A percentile compares a stretch with the other conserved stretches of the same genome.
Conservation (phyloP, 2,797 vertebrate genomes). For the Muraenolepis orangiensis region DNA sequence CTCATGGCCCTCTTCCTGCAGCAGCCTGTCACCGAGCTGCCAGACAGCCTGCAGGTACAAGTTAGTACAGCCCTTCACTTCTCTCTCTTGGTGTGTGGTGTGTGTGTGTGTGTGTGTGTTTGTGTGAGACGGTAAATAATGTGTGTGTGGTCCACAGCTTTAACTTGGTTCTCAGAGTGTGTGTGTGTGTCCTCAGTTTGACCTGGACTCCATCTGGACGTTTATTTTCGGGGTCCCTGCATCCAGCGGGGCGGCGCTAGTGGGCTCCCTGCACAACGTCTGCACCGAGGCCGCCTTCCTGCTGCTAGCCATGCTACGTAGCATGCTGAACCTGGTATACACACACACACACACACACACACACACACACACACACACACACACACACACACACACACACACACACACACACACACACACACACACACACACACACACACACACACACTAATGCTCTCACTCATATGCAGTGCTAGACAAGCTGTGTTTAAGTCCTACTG, state of each 20-base stretch:
- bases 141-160: background rate
- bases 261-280: constrained; percentile 88
- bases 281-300: constrained; percentile 94
- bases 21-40: constrained; percentile 94
- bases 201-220: constrained; percentile 97
- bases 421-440: no score
- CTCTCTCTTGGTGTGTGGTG: background rate
- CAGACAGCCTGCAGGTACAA: constrained; percentile 98
- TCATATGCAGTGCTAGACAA: background rate
- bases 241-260: constrained; percentile 84
- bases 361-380: background rate
- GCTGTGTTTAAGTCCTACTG: background rate
- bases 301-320: constrained; percentile 93
- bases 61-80: constrained; percentile 67
- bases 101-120: background rate
- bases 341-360: background rate
- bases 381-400: no score
- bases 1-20: constrained; percentile 98
- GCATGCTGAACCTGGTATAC: constrained; percentile 93
- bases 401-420: no score
- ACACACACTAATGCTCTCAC: background rate
- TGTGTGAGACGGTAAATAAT: background rate
- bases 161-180: constrained; percentile 14
- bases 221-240: constrained; percentile 98
- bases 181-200: constrained; percentile 78